Base-by-base conservation (phyloP, 92 coral and sea anemone species). In the Epizoanthus illoricatus region DNA sequence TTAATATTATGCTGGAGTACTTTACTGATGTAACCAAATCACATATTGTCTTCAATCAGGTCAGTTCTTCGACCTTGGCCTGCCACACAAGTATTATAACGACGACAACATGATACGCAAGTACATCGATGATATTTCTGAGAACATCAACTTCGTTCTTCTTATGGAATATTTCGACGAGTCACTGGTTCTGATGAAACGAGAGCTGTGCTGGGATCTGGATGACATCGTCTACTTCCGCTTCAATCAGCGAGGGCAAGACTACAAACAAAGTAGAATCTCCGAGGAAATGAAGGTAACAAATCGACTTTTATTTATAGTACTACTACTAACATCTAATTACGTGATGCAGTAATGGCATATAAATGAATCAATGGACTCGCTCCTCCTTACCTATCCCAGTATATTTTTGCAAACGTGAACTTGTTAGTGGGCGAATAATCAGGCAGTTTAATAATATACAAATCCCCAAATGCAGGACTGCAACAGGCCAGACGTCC, bases 131-230 rank as follows among this genome's bases (percentile, higher is more conserved):
- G 94, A 91, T 21, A 80, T 93, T 47, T 57, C 88, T 52, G 90
- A 86, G 62, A 85, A 90, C 17, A 84, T 96, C 8, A 88, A 96
- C 63, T 10, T 96, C 7, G 97, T 94, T 7, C 91, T 96, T 19
- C 87, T 96, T 42, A 89, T 89, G 76, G 98, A 91, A 47, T 87
- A 93, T 88, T 83, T 93, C 28, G 97, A 96, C 74, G 99, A 96
- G 54, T 96, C 99, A 4, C 90, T 96, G 5, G 88, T 96, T 59
- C 67, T 96, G 54, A 87, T 96, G 71, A 93, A 91, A 75, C 88
- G 92, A 33, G 85, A 80, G 43, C 69, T 96, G 57, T 94, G 96
- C 66, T 96, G 99, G 99, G 95, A 92, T 23, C 55, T 93, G 69
- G 91, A 90, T 61, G 99, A 96, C 64, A 83, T 96, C 5, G 81